phyloP scores from a whole-genome alignment of 2,113 vertebrate genomes.

The Meles meles region DNA sequence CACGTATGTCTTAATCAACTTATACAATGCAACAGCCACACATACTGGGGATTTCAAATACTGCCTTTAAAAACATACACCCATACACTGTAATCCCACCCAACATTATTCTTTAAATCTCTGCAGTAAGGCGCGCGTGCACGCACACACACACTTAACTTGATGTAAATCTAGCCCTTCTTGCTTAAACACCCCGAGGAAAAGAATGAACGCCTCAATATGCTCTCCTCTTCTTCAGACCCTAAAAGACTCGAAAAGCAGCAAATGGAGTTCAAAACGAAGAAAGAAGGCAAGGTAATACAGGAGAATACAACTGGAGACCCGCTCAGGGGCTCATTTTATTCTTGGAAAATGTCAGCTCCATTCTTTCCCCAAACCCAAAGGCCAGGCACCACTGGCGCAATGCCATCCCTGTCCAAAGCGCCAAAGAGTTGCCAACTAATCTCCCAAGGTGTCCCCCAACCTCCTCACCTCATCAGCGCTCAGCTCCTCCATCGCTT shows the following conservation, averaged over 20 bases:
- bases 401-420: slow-evolving; percentile 22
- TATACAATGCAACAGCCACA: neutral
- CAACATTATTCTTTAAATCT: slow-evolving; percentile 30
- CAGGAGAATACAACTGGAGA: neutral
- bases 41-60: slow-evolving; percentile 12
- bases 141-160: neutral
- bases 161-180: neutral
- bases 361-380: neutral
- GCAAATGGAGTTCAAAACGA: slow-evolving; percentile 32
- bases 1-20: slow-evolving; percentile 37
- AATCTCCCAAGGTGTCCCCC: slow-evolving; percentile 36
- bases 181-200: neutral
- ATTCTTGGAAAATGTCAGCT: slow-evolving; percentile 53
- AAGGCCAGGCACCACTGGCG: slow-evolving; percentile 32
- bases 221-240: neutral
- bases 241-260: neutral
- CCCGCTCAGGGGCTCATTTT: slow-evolving; percentile 1
- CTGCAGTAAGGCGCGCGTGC: neutral
- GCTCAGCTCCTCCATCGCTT: slow-evolving; percentile 97
- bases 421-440: slow-evolving; percentile 66
- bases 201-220: slow-evolving; percentile 29
- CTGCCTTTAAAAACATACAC: neutral
- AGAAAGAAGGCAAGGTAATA: neutral
- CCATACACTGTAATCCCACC: neutral
- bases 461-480: slow-evolving; percentile 94